Base-by-base conservation (phyloP, 53 echinoderm and acorn worm genomes). In the Holothuria leucospilota region DNA sequence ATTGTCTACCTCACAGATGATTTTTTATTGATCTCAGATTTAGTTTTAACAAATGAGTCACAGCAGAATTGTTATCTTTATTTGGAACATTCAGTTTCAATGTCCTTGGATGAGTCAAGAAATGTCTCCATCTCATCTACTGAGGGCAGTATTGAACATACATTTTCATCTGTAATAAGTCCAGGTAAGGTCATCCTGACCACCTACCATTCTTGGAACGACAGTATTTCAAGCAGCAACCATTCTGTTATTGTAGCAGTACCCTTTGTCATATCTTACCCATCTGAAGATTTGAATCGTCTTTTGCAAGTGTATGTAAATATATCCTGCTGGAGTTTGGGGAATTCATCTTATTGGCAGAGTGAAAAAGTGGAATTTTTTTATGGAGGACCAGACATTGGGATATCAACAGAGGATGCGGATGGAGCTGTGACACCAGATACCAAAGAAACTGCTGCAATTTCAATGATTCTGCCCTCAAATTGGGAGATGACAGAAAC, bases 1-100 rank as follows among this genome's bases (percentile, higher is more conserved):
- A 46, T 72, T 21, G 46, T 72, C 40, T 72, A 72, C 72, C 72
- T 72, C 51, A 72, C 72, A 9, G 72, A 72, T 39, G 23, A 72
- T 12, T 72, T 72, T 18, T 72, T 39, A 9, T 7, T 72, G 20
- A 46, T 72, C n/a, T 38, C 72, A 18, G 46, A 72, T 72, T 30
- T 49, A 46, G n/a, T 39, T 14, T 46, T 72, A 23, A 38, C 72
- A 5, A 72, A 72, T 72, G 72, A 29, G 10, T 72, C 72, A 6
- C 29, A 72, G 30, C 72, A 72, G 0, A 72, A 39, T 4, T 72
- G 72, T 39, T 72, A 49, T 14, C 46, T 72, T 5, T 23, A 41
- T 23, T 46, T 72, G 21, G 34, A 38, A 46, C 39, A 41, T 20
- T 34, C 72, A 42, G 10, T 13, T 29, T 46, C 46, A 39, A 72